phyloP scores from a whole-genome alignment of 2,113 vertebrate species.

The Narcine bancroftii region DNA sequence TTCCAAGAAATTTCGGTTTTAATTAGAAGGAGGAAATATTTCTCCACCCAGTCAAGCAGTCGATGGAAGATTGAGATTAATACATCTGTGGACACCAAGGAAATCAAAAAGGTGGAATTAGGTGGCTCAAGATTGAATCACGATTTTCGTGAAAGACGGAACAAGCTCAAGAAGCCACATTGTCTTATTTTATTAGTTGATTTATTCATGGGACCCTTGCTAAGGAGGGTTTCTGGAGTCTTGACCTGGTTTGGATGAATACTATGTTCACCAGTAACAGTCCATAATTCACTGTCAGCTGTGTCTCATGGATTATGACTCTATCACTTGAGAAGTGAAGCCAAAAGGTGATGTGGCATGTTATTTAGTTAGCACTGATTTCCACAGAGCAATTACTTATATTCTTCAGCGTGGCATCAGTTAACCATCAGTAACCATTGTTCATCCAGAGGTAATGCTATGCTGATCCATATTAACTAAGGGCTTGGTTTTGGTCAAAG shows the following conservation, averaged over 20 bases:
- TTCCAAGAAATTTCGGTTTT: not conserved
- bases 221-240: not conserved
- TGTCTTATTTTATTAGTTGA: too few species aligned
- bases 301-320: not conserved
- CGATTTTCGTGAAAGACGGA: too few species aligned
- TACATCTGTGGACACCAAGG: too few species aligned
- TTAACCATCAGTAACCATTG: not conserved
- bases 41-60: too few species aligned
- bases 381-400: not conserved
- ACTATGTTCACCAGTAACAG: not conserved
- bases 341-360: not conserved
- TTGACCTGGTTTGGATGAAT: not conserved
- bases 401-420: not conserved
- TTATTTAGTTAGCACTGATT: not conserved
- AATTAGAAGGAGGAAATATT: not conserved
- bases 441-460: not conserved
- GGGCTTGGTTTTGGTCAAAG: too few species aligned
- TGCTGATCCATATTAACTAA: not conserved
- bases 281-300: slow-evolving; percentile 8
- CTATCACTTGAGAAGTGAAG: not conserved
- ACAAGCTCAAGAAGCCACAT: too few species aligned
- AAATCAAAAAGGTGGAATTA: too few species aligned
- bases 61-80: too few species aligned
- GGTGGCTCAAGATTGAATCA: too few species aligned
- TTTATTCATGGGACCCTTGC: not conserved